Evolutionary conservation across 2,113 vertebrate genomes (phyloP), one percentile per base, ranked within the genome.

Genomic region (Epinephelus moara): DNA sequence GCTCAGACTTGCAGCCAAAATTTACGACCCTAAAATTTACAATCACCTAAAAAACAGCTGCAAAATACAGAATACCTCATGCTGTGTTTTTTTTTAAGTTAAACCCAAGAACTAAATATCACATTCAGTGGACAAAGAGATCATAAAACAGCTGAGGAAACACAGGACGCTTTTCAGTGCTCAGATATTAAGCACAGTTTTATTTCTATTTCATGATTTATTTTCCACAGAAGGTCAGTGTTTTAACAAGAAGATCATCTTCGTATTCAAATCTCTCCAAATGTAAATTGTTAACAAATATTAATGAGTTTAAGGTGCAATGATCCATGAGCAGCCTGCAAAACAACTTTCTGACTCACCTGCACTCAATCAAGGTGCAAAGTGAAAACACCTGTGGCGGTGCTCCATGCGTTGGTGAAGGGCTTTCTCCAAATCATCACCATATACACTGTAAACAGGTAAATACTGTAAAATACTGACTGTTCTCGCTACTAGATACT

Each of bases 271-370:
- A 70, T 12, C 12, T 52, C 56, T 42, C 6, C 17, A 6, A 21
- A 79, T 79, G 76, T 52, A 70, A 60, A 78, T 37, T 8, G 14
- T 37, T n/a, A 17, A 18, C 12, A 27, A 67, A 50, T 6, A 3
- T 40, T 37, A 23, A 33, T 3, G 52, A 77, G 40, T 45, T 68
- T 33, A 2, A 2, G 12, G 23, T 49, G 19, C 27, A 60, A 14
- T 0, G 64, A 55, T 10, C 55, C 55, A 4, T 21, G 55, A 42
- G 33, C 30, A 53, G 61, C 3, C n/a, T 37, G 33, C 53, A 40
- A 4, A 19, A 14, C 10, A 3, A 47, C 37, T 40, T 25, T 0
- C 10, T 18, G 17, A 23, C 33, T 70, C 69, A 12, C 6, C 21
- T 25, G n/a, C 53, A 25, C 1, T 6, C 4, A 37, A 33, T 68